Evolutionary conservation across 2,797 vertebrate genomes (phyloP).

Genomic region (Scyliorhinus canicula): DNA sequence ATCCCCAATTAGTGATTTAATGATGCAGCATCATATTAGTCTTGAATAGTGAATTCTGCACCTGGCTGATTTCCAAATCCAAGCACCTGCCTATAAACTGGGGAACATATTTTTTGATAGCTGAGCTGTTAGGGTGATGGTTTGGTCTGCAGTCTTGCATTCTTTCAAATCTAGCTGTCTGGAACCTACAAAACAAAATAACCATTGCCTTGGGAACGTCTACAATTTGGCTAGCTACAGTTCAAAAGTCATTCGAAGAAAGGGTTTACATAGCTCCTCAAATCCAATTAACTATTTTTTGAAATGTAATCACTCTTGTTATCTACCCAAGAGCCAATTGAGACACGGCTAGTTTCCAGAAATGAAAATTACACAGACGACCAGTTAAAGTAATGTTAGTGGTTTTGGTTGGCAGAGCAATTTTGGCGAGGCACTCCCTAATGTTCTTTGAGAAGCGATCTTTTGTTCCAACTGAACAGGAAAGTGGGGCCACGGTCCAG

Average conservation of each 20-base stretch:
- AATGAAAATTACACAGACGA: background rate
- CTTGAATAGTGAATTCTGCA: background rate
- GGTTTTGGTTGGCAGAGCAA: background rate
- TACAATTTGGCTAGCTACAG: background rate
- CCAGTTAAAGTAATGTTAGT: background rate
- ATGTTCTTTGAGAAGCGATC: background rate
- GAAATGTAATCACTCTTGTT: background rate
- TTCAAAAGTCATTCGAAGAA: background rate
- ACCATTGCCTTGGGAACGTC: background rate
- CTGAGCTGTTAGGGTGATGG: background rate
- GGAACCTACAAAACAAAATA: background rate
- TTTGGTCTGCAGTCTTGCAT: background rate
- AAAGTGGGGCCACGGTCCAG: background rate
- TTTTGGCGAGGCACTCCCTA: background rate
- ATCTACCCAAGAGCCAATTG: background rate
- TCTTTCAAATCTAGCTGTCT: background rate
- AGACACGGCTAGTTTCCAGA: background rate
- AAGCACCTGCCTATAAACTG: background rate
- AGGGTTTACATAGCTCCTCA: background rate
- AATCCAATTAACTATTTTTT: background rate
- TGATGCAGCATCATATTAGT: background rate
- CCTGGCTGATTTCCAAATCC: background rate
- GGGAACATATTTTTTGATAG: background rate
- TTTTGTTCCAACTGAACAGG: background rate
- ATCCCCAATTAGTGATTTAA: slow-evolving; percentile 1